phyloP scores from a whole-genome alignment of 2,888 invertebrate genomes.

The Tachina lurida region DNA sequence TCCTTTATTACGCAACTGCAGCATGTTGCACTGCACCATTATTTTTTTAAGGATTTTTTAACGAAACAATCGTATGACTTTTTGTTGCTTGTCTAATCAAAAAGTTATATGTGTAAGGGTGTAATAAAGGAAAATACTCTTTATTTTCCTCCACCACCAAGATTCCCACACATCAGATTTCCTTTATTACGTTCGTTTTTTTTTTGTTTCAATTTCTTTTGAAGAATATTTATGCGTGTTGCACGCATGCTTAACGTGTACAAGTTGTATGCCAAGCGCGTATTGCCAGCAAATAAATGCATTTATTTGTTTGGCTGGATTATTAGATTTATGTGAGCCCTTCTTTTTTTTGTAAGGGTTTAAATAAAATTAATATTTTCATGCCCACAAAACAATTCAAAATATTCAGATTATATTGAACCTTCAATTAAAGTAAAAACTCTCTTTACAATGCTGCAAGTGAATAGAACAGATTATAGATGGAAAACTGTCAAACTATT shows the following conservation, averaged over 20 bases:
- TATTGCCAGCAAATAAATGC: conserved; percentile 11
- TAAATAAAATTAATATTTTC: not conserved
- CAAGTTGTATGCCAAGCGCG: conserved; percentile 39
- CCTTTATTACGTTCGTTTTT: conserved; percentile 14
- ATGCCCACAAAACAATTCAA: too few relatives aligned
- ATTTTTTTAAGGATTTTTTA: conserved; percentile 39
- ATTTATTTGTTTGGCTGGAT: not conserved
- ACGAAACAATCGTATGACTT: conserved; percentile 67
- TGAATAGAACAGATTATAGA: too few relatives aligned
- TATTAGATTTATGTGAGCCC: not conserved
- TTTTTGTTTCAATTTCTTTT: not conserved
- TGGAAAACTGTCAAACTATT: too few relatives aligned
- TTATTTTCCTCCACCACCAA: conserved; percentile 52
- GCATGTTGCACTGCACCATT: conserved; percentile 55
- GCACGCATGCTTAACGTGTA: conserved; percentile 64
- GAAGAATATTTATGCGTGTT: conserved; percentile 59
- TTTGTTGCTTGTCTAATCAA: conserved; percentile 64
- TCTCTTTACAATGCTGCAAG: too few relatives aligned
- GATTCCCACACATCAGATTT: conserved; percentile 64
- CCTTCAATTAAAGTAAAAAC: too few relatives aligned
- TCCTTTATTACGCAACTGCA: conserved; percentile 52
- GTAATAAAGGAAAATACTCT: conserved; percentile 27
- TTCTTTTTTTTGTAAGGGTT: conserved; percentile 12
- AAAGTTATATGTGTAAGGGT: conserved; percentile 56
- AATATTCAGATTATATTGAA: too few relatives aligned